Evolutionary conservation across 2,888 invertebrate genomes (phyloP), one percentile per base, ranked within the genome.

Genomic region (Parnassius apollo): DNA sequence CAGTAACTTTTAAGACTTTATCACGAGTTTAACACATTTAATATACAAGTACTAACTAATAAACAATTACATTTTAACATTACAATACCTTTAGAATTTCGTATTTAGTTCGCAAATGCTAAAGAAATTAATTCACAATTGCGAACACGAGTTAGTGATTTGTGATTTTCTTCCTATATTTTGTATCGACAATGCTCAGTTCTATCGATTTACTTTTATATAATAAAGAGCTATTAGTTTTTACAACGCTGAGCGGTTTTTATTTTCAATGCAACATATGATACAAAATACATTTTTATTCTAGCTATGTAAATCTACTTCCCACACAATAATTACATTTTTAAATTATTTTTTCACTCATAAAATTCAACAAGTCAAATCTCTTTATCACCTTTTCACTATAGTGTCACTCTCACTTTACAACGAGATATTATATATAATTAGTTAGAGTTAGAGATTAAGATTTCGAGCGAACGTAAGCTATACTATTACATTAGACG

Each of bases 11-110:
- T 74, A 72, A 73, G 77, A 78, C 71, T 81, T 82, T 87, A 88
- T 86, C 87, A 87, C 86, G 86, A 86, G 79, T 86, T 81, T 82
- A 86, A 86, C 85, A 85, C 79, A 76, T 82, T 59, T 66, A 56
- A 66, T 62, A 64, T 68, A 61, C 63, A 65, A 60, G 82, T 85
- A 85, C 83, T 73, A 73, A 82, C 80, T 84, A 83, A 71, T 81
- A 84, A 87, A 86, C 83, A 85, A 83, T 83, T 80, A 78, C 67
- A 71, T 78, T 83, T 83, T 58, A 63, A 84, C 67, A 71, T 82
- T 84, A 81, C 81, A 85, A 84, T 81, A 84, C 72, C 82, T 86
- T 84, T 81, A 81, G 81, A 83, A 83, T 83, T 78, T 77, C 82
- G 79, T 76, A 80, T 79, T 81, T 80, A 68, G 77, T 77, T 77